Evolutionary conservation across 2,797 vertebrate species (phyloP).

Genomic region (Gambusia yucatana): DNA sequence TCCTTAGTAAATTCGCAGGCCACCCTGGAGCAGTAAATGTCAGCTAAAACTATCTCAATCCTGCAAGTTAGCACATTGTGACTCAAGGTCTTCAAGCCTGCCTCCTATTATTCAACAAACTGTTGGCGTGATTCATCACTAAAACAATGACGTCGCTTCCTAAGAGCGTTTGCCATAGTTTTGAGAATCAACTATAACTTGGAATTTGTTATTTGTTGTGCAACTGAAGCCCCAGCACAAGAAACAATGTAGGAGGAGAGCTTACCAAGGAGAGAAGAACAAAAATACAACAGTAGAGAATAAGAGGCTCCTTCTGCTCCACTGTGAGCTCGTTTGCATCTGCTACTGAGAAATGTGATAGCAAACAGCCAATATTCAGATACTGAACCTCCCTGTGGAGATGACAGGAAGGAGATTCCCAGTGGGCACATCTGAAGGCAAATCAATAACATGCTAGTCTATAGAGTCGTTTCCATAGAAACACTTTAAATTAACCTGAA

Average conservation of each 20-base stretch:
- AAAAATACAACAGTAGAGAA: conserved; percentile 37
- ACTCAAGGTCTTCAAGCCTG: conserved; percentile 27
- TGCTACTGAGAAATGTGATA: conserved; percentile 35
- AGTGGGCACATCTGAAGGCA: conserved; percentile 40
- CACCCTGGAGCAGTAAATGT: neutral
- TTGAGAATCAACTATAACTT: conserved; percentile 27
- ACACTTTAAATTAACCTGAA: neutral
- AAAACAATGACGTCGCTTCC: conserved; percentile 62
- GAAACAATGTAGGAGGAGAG: conserved; percentile 26
- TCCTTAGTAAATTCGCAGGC: conserved; percentile 24
- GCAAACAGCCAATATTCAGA: conserved; percentile 49
- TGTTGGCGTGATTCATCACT: conserved; percentile 44
- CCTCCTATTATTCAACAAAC: conserved; percentile 26
- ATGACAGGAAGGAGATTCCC: conserved; percentile 40
- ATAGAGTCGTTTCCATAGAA: conserved; percentile 30
- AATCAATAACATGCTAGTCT: conserved; percentile 30
- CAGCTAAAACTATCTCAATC: conserved; percentile 40
- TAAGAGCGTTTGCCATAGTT: conserved; percentile 36
- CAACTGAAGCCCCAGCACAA: conserved; percentile 35
- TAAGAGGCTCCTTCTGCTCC: conserved; percentile 6
- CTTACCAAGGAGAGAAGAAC: conserved; percentile 30
- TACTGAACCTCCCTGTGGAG: conserved; percentile 39
- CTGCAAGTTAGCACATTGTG: conserved; percentile 26
- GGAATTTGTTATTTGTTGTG: conserved; percentile 23
- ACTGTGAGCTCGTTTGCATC: conserved; percentile 1